phyloP scores from a whole-genome alignment of 2,797 vertebrate species.

The Babyrousa celebensis region DNA sequence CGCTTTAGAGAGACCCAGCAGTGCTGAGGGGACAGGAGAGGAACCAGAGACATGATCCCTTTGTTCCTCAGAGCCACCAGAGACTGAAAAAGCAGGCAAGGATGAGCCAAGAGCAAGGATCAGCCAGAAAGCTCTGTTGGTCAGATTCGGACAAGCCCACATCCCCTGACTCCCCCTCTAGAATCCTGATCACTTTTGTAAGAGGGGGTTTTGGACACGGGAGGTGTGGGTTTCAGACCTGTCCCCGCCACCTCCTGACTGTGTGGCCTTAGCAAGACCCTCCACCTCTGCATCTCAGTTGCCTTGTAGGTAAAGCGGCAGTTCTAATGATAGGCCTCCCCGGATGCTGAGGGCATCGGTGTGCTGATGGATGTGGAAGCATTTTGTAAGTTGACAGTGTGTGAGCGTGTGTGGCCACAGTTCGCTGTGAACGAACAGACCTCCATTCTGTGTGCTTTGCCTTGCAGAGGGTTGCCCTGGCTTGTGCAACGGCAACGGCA shows the following conservation, averaged over 20 bases:
- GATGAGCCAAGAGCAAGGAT: not conserved
- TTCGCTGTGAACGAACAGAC: not conserved
- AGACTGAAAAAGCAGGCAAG: not conserved
- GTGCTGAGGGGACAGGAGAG: not conserved
- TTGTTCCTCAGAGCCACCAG: not conserved
- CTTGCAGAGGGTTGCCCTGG: slow-evolving; percentile 98
- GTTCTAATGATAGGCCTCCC: not conserved
- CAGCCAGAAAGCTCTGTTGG: not conserved
- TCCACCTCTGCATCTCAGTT: slow-evolving; percentile 66
- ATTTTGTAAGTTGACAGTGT: not conserved
- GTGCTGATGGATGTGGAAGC: not conserved
- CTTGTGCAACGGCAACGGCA: slow-evolving; percentile 98
- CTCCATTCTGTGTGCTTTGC: slow-evolving; percentile 81
- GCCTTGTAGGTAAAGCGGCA: slow-evolving; percentile 67
- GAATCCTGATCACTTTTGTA: not conserved
- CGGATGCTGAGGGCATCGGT: not conserved
- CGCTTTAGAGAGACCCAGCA: slow-evolving; percentile 8
- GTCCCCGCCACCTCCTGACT: slow-evolving; percentile 43
- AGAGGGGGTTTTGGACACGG: not conserved
- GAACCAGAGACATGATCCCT: not conserved
- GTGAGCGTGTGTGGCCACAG: not conserved
- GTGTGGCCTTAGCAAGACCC: slow-evolving; percentile 69
- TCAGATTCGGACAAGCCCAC: not conserved
- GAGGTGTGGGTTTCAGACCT: not conserved
- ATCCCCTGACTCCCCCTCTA: not conserved